A percentile compares a stretch with the other conserved stretches of the same genome.
Evolutionary conservation across 2,888 invertebrate species (phyloP).

Genomic region (Drosophila recens): DNA sequence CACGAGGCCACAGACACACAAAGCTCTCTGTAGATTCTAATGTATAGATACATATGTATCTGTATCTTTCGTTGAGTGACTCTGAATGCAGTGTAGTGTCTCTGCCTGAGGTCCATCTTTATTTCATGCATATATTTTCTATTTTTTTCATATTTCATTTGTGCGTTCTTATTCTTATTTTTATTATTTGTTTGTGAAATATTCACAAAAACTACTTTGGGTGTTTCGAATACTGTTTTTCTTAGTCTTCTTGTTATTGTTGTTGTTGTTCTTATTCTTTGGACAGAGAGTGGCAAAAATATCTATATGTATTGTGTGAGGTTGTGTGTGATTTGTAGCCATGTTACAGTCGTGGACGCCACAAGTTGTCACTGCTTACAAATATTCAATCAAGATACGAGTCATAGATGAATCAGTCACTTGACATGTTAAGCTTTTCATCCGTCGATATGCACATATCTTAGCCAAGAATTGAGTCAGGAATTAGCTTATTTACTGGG

Average conservation of each 20-base stretch:
- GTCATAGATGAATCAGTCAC: slow-evolving; percentile 11
- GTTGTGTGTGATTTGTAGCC: slow-evolving; percentile 25
- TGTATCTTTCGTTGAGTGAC: slow-evolving; percentile 54
- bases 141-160: slow-evolving; percentile 66
- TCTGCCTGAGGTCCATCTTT: slow-evolving; percentile 64
- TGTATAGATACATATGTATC: slow-evolving; percentile 15
- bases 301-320: slow-evolving; percentile 14
- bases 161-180: slow-evolving; percentile 42
- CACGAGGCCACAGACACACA: slow-evolving; percentile 50
- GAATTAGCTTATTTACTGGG: slow-evolving; percentile 2
- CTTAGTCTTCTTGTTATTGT: slow-evolving; percentile 21
- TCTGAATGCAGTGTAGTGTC: slow-evolving; percentile 39
- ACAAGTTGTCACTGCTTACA: slow-evolving; percentile 20
- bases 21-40: slow-evolving; percentile 22
- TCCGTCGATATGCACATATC: slow-evolving; percentile 6
- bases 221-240: slow-evolving; percentile 31
- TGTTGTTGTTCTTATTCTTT: slow-evolving; percentile 51
- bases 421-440: slow-evolving; percentile 4
- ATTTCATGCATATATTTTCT: slow-evolving; percentile 56
- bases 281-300: slow-evolving; percentile 64
- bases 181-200: slow-evolving; percentile 37
- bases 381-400: slow-evolving; percentile 4
- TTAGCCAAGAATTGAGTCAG: slow-evolving; percentile 42
- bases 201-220: slow-evolving; percentile 65
- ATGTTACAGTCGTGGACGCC: slow-evolving; percentile 51